Conservation (phyloP, 2,113 vertebrate genomes). For the Phyllostomus hastatus region DNA sequence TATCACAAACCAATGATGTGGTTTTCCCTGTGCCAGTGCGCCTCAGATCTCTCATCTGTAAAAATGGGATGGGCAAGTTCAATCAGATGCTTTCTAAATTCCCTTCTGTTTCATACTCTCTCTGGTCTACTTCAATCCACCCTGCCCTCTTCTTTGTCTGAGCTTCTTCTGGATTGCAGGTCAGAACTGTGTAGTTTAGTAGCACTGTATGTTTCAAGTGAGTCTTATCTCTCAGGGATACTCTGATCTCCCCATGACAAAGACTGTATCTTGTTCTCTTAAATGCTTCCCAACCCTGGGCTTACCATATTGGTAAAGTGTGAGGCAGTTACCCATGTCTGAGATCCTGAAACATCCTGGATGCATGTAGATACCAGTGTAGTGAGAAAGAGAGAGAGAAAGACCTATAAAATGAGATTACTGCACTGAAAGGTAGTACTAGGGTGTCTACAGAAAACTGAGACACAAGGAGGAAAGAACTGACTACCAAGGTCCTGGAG, state of each 20-base stretch:
- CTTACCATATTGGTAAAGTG: not conserved
- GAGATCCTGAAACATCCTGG: not conserved
- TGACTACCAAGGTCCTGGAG: not conserved
- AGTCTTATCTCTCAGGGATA: not conserved
- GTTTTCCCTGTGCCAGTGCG: not conserved
- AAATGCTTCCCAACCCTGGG: not conserved
- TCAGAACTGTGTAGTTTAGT: not conserved
- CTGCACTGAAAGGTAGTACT: not conserved
- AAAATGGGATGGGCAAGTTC: not conserved
- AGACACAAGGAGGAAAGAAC: not conserved
- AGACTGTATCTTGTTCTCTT: not conserved
- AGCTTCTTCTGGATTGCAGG: not conserved
- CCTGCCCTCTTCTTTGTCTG: not conserved
- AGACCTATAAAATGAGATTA: not conserved
- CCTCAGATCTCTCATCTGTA: not conserved
- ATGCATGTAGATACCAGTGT: not conserved
- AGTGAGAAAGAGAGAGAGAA: not conserved
- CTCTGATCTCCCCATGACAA: not conserved
- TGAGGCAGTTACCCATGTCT: not conserved
- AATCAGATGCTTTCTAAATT: not conserved
- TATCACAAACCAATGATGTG: not conserved
- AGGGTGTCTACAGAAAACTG: not conserved
- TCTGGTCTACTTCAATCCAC: fast-evolving
- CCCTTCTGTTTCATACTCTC: not conserved
- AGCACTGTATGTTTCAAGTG: not conserved